These are phyloP conservation scores for Troilus luridus DNA, from an alignment of 2,888 invertebrate species.

Conservation along the genomic window DNA sequence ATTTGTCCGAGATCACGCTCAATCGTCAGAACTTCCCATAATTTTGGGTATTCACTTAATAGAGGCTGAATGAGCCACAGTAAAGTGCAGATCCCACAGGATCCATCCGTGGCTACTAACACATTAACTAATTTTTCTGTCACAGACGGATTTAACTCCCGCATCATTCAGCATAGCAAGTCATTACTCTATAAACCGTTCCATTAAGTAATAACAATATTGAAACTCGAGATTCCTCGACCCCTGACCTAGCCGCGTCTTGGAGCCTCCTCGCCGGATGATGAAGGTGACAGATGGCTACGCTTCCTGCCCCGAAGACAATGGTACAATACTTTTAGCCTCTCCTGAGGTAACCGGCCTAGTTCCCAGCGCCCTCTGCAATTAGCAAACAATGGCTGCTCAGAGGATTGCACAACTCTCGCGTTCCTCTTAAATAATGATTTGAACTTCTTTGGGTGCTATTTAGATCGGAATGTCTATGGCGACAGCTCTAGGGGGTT, in stretches of 20 bases:
- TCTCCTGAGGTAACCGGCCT: constrained; percentile 1
- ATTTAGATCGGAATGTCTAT: not conserved
- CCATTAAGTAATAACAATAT: not conserved
- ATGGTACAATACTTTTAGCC: constrained; percentile 15
- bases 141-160: too few species aligned
- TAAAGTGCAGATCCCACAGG: too few species aligned
- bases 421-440: constrained; percentile 33
- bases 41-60: too few species aligned
- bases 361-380: constrained; percentile 20
- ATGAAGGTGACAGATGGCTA: not conserved
- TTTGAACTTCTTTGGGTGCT: not conserved
- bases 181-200: too few species aligned
- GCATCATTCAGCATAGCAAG: too few species aligned
- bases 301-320: not conserved
- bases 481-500: not conserved
- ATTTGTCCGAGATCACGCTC: too few species aligned
- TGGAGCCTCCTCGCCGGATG: not conserved
- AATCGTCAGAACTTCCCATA: too few species aligned
- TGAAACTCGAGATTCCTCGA: not conserved
- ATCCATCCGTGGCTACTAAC: too few species aligned
- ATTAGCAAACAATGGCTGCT: constrained; percentile 29
- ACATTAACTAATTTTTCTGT: too few species aligned
- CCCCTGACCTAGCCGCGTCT: not conserved
- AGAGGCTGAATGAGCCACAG: too few species aligned
- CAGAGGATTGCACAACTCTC: not conserved